Conservation (phyloP, 2,888 invertebrate genomes). For the Uloborus plumipes region DNA sequence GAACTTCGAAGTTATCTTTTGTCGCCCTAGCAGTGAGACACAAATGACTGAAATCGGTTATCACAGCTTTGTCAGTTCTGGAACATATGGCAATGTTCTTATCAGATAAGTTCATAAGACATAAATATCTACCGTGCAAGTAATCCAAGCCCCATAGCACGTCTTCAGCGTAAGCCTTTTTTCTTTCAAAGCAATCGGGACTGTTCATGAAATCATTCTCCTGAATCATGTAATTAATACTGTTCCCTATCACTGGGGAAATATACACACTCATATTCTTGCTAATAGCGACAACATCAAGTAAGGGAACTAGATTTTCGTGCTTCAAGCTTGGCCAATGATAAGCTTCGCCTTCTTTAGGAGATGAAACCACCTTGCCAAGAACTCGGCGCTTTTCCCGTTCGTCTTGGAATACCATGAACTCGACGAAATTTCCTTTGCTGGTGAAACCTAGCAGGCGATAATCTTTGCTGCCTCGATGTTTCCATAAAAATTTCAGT, state of each 20-base stretch:
- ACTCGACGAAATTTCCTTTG: constrained; percentile 4
- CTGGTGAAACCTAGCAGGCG: constrained; percentile 19
- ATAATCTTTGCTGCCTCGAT: constrained; percentile 45
- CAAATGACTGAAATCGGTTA: constrained; percentile 32
- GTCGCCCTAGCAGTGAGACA: constrained; percentile 5
- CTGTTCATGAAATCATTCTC: constrained; percentile 16
- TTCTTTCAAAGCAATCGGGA: constrained; percentile 23
- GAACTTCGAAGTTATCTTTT: constrained; percentile 8
- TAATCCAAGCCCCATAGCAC: constrained; percentile 43
- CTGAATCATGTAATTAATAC: constrained; percentile 17
- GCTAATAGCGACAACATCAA: constrained; percentile 29
- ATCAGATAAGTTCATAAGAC: constrained; percentile 45
- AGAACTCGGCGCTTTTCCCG: constrained; percentile 1
- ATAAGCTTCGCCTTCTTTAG: constrained; percentile 44
- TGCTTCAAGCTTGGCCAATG: constrained; percentile 45
- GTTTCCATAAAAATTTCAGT: constrained; percentile 40
- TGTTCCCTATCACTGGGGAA: constrained; percentile 4
- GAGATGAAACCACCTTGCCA: constrained; percentile 29
- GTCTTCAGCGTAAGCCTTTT: constrained; percentile 44
- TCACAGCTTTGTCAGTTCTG: constrained; percentile 35
- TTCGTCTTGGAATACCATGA: constrained; percentile 33
- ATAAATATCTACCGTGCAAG: constrained; percentile 30
- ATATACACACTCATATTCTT: constrained; percentile 40
- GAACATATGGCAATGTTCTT: constrained; percentile 18
- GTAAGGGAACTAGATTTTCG: constrained; percentile 36